Evolutionary conservation across 2,113 vertebrate genomes (phyloP), one percentile per base, ranked within the genome.

Genomic region (Engraulis encrasicolus): DNA sequence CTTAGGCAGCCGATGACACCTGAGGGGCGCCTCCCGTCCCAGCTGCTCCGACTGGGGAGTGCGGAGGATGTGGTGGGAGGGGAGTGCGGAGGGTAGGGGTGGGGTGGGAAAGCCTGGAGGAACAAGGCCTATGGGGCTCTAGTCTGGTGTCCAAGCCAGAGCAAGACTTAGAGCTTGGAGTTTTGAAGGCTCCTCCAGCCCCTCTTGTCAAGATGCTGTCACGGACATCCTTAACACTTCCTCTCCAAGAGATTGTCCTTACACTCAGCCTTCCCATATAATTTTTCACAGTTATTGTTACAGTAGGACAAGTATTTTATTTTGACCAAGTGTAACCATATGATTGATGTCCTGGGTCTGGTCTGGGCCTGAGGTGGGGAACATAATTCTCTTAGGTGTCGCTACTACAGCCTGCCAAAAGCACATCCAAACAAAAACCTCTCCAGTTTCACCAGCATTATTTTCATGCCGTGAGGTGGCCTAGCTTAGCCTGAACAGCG

Each of bases 1-100:
- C 93, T 94, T 94, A 92, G 87, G 89, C 87, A 91, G 88, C 90
- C 48, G 95, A 95, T 95, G 93, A 95, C 92, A 95, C 91, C 82
- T 87, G 82, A 83, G 89, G 89, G 92, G 93, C 90, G 88, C 93
- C 92, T 92, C 91, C 91, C 74, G 85, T 93, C 91, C 93, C 90
- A 85, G 88, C 88, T 78, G 66, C 82, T 83, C 86, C 83, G 81
- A 82, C 50, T 77, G 87, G 86, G 83, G 83, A 83, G 79, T 52
- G n/a, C n/a, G n/a, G n/a, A n/a, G n/a, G n/a, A n/a, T n/a, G n/a
- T n/a, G n/a, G n/a, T n/a, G n/a, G 77, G 79, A 58, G 54, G 23
- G n/a, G 34, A 40, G 40, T 12, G 50, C 18, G 40, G 50, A 49
- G 20, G 20, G 31, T 48, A 34, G 45, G 71, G 40, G 50, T 37